Base-by-base conservation (phyloP, 2,113 vertebrate genomes). In the Tringa solitaria region DNA sequence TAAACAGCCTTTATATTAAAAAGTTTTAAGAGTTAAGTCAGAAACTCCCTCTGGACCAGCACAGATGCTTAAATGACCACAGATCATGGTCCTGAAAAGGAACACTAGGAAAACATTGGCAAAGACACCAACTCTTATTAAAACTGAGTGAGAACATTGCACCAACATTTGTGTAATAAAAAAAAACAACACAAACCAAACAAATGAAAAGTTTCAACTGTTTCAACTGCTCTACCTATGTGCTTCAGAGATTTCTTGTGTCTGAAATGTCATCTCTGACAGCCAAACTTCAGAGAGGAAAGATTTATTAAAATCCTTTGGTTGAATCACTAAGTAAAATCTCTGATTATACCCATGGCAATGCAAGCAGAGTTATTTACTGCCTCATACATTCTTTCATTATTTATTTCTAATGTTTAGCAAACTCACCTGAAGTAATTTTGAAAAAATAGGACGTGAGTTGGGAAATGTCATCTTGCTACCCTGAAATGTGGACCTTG, bases 401-500 rank as follows among this genome's bases (percentile, higher is more conserved):
- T 78, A 26, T 63, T 87, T 8, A 37, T 53, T 77, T 69, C 37
- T 37, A 41, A 24, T 53, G 24, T 60, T 76, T 65, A 32, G 7
- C 9, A 73, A 81, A 57, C 27, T 35, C 57, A 32, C 3, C 16
- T 69, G 33, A 90, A 73, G 69, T 48, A 7, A 32, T 80, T 73
- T 77, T 79, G 21, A 22, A 56, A 56, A 75, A 65, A 45, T 43
- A 46, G 28, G 22, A 54, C 43, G 6, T 41, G 15, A 64, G 8
- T 50, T 92, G 20, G 46, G 37, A 81, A 91, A 78, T 21, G 28
- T 54, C 32, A 32, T 81, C 57, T n/a, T 56, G 43, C 39, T 51
- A 9, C 16, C 8, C 28, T 10, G 9, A 75, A 89, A 20, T 0
- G 0, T 8, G 3, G 14, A 13, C 13, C 14, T 53, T 45, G 24